phyloP scores from a whole-genome alignment of 1,140 invertebrate species.

The Zaprionus camerounensis region DNA sequence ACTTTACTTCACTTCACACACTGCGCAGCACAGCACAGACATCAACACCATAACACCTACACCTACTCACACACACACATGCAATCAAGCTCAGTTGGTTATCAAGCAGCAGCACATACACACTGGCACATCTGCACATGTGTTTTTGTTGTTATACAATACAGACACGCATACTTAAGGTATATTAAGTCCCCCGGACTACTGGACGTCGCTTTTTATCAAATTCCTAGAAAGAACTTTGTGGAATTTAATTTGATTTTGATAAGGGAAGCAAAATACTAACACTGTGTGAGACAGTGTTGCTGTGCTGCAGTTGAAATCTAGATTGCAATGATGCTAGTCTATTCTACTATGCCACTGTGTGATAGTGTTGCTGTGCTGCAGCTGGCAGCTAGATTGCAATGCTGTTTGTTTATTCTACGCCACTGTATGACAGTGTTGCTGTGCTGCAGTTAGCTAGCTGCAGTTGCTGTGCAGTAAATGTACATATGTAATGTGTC shows the following conservation, averaged over 20 bases:
- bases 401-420: constrained; percentile 25
- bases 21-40: constrained; percentile 26
- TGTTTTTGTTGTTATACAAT: not conserved
- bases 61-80: constrained; percentile 20
- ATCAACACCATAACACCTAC: constrained; percentile 20
- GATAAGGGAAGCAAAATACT: constrained; percentile 25
- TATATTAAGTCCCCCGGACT: constrained; percentile 33
- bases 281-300: too few relatives aligned
- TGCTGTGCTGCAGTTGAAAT: too few relatives aligned
- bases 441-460: constrained; percentile 34
- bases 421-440: constrained; percentile 14
- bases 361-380: too few relatives aligned
- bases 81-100: constrained; percentile 22
- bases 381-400: not conserved
- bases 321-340: too few relatives aligned
- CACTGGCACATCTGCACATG: not conserved
- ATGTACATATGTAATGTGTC: constrained; percentile 10
- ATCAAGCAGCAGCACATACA: constrained; percentile 34
- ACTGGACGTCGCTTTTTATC: constrained; percentile 51
- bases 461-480: constrained; percentile 12
- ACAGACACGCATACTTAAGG: constrained; percentile 15
- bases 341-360: too few relatives aligned
- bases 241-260: constrained; percentile 46
- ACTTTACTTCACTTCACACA: constrained; percentile 68
- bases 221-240: constrained; percentile 64